Percentiles rank a stretch among this genome's conserved stretches.
Conservation (phyloP, 2,113 vertebrate genomes). For the Tyto alba region DNA sequence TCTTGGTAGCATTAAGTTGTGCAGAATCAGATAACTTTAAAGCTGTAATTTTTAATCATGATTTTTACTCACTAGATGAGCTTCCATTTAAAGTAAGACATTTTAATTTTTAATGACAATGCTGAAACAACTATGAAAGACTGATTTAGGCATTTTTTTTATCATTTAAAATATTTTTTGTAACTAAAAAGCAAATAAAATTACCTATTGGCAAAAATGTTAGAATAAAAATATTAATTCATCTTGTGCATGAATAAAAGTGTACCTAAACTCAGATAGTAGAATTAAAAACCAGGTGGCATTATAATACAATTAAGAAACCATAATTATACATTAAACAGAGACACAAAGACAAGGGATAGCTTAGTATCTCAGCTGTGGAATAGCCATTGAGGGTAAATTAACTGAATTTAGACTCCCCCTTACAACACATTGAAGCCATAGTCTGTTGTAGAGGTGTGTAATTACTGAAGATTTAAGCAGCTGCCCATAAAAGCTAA, state of each 20-base stretch:
- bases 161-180: neutral
- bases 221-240: neutral
- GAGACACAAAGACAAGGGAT: neutral
- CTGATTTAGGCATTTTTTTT: neutral
- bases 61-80: neutral
- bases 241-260: neutral
- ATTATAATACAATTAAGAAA: conserved; percentile 22
- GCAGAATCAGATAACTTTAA: neutral
- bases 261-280: neutral
- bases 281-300: neutral
- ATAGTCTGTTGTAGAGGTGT: neutral
- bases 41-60: neutral
- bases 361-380: neutral
- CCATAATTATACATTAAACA: neutral
- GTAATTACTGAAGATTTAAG: conserved; percentile 37
- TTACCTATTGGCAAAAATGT: neutral
- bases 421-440: neutral
- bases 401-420: neutral
- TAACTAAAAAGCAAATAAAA: neutral
- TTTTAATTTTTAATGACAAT: neutral
- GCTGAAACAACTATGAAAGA: neutral
- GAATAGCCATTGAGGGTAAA: neutral
- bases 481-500: conserved; percentile 32
- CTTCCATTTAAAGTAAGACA: neutral
- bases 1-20: neutral